phyloP scores from a whole-genome alignment of 2,113 vertebrate species.

The Phyllostomus discolor region DNA sequence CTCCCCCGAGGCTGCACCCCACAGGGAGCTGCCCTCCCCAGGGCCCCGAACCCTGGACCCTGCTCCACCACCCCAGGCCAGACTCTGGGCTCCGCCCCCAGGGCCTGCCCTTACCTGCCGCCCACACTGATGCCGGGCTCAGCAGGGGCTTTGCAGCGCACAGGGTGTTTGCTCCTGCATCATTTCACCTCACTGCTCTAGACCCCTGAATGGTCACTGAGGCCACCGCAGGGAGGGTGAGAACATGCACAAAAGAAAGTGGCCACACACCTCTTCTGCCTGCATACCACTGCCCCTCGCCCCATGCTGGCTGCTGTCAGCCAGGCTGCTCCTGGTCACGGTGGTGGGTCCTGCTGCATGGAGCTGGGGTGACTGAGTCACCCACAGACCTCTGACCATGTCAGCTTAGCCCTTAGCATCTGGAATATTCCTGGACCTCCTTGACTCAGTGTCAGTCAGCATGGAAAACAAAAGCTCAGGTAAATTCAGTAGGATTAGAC shows the following conservation, averaged over 20 bases:
- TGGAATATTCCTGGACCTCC: neutral
- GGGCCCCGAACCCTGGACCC: neutral
- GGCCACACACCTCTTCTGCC: neutral
- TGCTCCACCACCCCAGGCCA: neutral
- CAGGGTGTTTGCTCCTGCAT: neutral
- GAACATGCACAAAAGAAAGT: neutral
- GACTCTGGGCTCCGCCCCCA: too few species aligned
- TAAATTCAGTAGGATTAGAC: neutral
- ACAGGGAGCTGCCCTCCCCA: neutral
- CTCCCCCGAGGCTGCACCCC: too few species aligned
- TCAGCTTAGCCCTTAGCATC: neutral
- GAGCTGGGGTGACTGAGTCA: neutral
- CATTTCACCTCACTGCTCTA: neutral
- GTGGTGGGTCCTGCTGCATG: neutral
- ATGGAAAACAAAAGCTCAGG: neutral
- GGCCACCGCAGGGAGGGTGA: accelerated
- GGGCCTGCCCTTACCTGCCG: neutral
- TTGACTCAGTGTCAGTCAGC: neutral
- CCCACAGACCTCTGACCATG: accelerated
- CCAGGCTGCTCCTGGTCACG: accelerated
- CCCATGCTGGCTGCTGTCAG: neutral
- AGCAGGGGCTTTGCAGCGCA: neutral
- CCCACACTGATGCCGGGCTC: neutral
- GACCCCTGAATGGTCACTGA: too few species aligned
- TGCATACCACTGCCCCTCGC: neutral